Base-by-base conservation (phyloP, 2,113 vertebrate species). In the Entomyzon cyanotis region DNA sequence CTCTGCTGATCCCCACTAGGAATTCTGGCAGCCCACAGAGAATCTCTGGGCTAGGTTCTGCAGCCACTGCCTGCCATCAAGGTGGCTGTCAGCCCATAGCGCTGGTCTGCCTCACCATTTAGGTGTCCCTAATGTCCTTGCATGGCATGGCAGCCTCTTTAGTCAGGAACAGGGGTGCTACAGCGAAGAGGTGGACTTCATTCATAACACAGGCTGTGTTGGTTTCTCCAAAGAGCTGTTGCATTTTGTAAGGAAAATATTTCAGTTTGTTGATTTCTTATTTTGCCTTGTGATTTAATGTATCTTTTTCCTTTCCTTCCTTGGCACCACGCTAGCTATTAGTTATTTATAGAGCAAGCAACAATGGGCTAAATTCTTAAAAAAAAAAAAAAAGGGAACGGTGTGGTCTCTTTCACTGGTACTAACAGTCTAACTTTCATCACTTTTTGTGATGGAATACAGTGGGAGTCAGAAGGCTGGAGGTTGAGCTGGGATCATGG, bases 41-140 rank as follows among this genome's bases (percentile, higher is more conserved):
- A 30, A 33, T 25, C 53, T 60, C 59, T 24, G 33, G 41, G n/a
- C 81, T 62, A 19, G 31, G 37, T n/a, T 46, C 19, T 30, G 44
- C 20, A 30, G 71, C 3, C 23, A 2, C 30, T 24, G 53, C 44
- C 22, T 8, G 41, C 24, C 2, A 2, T 7, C 39, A 41, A 53
- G 22, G 20, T 28, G 52, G 11, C 9, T 18, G 31, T 64, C 9
- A 42, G 42, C n/a, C 15, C 2, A 0, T 1, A 12, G 39, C 1
- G 0, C 50, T 21, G 13, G 4, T 47, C 37, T 62, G 50, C 21
- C 37, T 42, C 0, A 0, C 20, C 39, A 24, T n/a, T 67, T 23
- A 8, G 13, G 33, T 47, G 35, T 20, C 39, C 18, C 52, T 58
- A 59, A 55, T 22, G 28, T 28, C 62, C 30, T 87, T 24, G 35